These are phyloP conservation scores for Chiridota heheva DNA, from an alignment of 35 echinoderm and acorn worm genomes.

Conservation along the genomic window DNA sequence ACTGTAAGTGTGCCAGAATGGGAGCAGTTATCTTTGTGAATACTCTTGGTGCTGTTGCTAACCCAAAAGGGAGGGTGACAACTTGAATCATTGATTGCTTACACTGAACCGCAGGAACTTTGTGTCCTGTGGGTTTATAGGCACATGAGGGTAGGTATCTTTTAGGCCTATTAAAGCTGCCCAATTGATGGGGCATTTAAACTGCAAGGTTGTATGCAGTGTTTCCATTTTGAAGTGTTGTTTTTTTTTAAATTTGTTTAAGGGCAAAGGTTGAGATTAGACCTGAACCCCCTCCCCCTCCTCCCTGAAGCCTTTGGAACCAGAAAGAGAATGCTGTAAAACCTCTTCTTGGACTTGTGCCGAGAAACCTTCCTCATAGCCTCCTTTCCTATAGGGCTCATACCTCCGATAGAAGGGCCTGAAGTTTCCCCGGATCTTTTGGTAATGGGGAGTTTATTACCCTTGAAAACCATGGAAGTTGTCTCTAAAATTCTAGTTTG, in stretches of 20 bases:
- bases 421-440: not conserved
- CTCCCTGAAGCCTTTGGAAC: constrained; percentile 1
- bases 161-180: not conserved
- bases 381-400: not conserved
- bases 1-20: not conserved
- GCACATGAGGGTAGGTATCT: constrained; percentile 11
- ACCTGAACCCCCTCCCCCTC: no score
- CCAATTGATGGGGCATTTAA: not conserved
- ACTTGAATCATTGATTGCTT: not conserved
- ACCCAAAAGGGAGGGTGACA: constrained; percentile 7
- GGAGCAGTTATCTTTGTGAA: not conserved
- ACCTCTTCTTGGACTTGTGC: not conserved
- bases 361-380: not conserved
- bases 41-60: constrained; percentile 2
- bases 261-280: constrained; percentile 21
- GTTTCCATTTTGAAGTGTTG: constrained; percentile 9
- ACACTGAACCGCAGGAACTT: not conserved
- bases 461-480: not conserved
- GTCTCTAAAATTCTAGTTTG: not conserved
- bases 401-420: not conserved
- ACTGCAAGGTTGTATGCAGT: not conserved
- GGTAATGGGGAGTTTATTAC: not conserved
- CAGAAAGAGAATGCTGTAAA: constrained; percentile 3
- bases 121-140: not conserved
- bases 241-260: not conserved